Evolutionary conservation across 1,140 invertebrate genomes (phyloP).

Genomic region (Drosophila saltans): DNA sequence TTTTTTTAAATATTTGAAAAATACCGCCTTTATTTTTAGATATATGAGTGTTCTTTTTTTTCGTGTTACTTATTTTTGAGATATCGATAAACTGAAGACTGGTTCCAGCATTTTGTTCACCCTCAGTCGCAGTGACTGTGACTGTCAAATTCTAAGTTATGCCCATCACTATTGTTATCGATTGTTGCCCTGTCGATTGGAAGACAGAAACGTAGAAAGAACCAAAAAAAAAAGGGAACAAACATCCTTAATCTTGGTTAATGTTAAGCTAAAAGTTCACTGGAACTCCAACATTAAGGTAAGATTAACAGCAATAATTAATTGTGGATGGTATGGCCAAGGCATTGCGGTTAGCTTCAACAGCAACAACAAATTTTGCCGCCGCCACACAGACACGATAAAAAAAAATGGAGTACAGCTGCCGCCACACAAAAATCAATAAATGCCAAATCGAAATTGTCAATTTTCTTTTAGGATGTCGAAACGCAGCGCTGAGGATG

Average conservation of each 20-base stretch:
- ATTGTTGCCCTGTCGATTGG: slow-evolving; percentile 15
- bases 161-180: slow-evolving; percentile 27
- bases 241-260: slow-evolving; percentile 52
- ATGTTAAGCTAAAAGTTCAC: slow-evolving; percentile 76
- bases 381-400: slow-evolving; percentile 46
- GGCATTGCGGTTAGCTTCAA: slow-evolving; percentile 10
- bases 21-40: not conserved
- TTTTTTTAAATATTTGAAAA: not conserved
- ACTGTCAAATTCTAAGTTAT: not conserved
- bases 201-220: slow-evolving; percentile 36
- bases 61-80: not conserved
- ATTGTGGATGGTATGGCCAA: not conserved
- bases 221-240: slow-evolving; percentile 45
- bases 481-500: slow-evolving; percentile 88
- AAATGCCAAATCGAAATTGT: slow-evolving; percentile 49
- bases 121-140: too few species aligned
- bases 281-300: slow-evolving; percentile 62
- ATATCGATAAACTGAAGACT: too few species aligned
- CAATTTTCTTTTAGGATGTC: slow-evolving; percentile 85
- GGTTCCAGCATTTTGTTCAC: too few species aligned
- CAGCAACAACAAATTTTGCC: slow-evolving; percentile 25
- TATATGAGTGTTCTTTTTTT: not conserved
- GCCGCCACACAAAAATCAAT: slow-evolving; percentile 69
- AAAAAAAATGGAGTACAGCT: slow-evolving; percentile 74
- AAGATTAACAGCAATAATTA: slow-evolving; percentile 16